phyloP scores from a whole-genome alignment of 2,797 vertebrate species.

The Macroramphosus scolopax region DNA sequence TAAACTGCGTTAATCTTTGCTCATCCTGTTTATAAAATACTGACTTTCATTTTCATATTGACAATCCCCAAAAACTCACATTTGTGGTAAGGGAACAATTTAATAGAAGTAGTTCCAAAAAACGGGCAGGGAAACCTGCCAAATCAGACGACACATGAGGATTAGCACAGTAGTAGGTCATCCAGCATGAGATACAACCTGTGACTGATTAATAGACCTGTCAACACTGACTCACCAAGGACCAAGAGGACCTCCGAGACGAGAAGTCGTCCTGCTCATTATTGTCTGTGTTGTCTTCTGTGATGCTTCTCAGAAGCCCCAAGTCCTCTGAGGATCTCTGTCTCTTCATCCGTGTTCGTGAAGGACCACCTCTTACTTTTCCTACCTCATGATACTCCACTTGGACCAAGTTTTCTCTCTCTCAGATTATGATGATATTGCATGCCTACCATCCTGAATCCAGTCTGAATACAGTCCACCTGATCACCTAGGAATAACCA shows the following conservation, averaged over 20 bases:
- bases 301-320: constrained; percentile 47
- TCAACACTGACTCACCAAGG: constrained; percentile 70
- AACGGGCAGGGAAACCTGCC: constrained; percentile 6
- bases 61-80: too few species aligned
- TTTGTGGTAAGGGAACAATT: constrained; percentile 4
- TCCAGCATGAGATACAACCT: constrained; percentile 10
- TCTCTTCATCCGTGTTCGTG: constrained; percentile 61
- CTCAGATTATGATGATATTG: constrained; percentile 17
- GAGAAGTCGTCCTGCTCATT: constrained; percentile 64
- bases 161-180: constrained; percentile 4
- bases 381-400: constrained; percentile 33
- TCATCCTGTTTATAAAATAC: too few species aligned
- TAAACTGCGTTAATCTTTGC: too few species aligned
- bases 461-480: constrained; percentile 31
- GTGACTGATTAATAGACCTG: constrained; percentile 8
- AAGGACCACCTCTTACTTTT: constrained; percentile 8
- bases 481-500: constrained; percentile 34
- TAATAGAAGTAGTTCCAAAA: not conserved
- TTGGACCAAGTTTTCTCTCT: constrained; percentile 21
- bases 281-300: constrained; percentile 63
- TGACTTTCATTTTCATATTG: too few species aligned
- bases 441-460: constrained; percentile 45
- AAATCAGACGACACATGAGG: constrained; percentile 22
- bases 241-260: constrained; percentile 65
- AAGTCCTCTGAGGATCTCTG: constrained; percentile 44